Percentiles rank a stretch among this genome's conserved stretches.
Evolutionary conservation across 2,113 vertebrate genomes (phyloP).

Genomic region (Hoplias malabaricus): DNA sequence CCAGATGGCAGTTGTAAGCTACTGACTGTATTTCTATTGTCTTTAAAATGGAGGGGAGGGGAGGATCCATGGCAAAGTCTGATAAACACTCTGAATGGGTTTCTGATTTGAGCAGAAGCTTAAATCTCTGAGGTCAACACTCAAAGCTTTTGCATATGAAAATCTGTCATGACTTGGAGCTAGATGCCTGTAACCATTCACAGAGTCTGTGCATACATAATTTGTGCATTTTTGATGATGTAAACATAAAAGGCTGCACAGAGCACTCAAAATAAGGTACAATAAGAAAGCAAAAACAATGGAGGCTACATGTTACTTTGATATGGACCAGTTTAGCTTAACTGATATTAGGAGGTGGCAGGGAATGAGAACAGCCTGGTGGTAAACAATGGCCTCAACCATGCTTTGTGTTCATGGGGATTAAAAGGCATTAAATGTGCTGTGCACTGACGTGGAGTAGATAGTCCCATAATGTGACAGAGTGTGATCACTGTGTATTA

Average conservation of each 20-base stretch:
- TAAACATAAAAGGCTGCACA: neutral
- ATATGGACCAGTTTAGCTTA: neutral
- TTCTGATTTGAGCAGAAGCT: neutral
- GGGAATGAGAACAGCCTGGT: neutral
- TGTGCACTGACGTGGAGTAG: neutral
- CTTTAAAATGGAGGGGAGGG: neutral
- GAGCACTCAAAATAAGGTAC: neutral
- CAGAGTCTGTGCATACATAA: constrained; percentile 21
- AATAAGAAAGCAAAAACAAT: neutral
- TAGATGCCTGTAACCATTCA: constrained; percentile 22
- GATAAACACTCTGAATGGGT: neutral
- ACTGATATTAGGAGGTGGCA: neutral
- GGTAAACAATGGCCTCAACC: constrained; percentile 16
- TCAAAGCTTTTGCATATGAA: constrained; percentile 59
- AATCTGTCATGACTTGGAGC: constrained; percentile 45
- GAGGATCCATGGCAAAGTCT: neutral
- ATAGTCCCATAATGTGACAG: neutral
- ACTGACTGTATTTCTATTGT: constrained; percentile 14
- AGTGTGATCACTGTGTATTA: neutral
- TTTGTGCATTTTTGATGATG: neutral
- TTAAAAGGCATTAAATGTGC: constrained; percentile 42
- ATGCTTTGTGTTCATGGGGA: constrained; percentile 3
- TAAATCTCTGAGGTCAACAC: neutral
- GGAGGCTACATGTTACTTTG: neutral
- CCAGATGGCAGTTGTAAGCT: constrained; percentile 20